Evolutionary conservation across 2,888 invertebrate species (phyloP).

Genomic region (Trisateles emortualis): DNA sequence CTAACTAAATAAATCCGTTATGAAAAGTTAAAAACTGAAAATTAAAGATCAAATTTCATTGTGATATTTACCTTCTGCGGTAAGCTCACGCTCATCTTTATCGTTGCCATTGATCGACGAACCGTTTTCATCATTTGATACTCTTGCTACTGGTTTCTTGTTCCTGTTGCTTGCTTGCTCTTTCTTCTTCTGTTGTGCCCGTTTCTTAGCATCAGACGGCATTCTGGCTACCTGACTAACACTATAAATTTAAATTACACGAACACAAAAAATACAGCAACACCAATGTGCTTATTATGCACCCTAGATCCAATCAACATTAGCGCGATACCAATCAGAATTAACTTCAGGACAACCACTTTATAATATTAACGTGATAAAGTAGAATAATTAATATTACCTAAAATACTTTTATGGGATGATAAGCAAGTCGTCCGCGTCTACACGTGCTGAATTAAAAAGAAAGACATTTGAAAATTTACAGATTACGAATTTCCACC

Average conservation of each 20-base stretch:
- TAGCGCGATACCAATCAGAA: conserved; percentile 7
- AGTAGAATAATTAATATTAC: conserved; percentile 49
- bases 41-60: conserved; percentile 33
- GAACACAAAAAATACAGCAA: conserved; percentile 34
- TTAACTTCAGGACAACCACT: conserved; percentile 20
- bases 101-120: conserved; percentile 73
- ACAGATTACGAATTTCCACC: conserved; percentile 27
- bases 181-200: conserved; percentile 98
- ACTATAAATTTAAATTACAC: conserved; percentile 51
- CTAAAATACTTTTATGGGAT: conserved; percentile 64
- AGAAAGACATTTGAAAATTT: conserved; percentile 65
- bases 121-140: conserved; percentile 86
- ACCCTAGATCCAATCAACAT: neutral
- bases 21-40: too few species aligned
- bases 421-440: conserved; percentile 76
- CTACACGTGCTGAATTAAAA: conserved; percentile 83
- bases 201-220: conserved; percentile 99
- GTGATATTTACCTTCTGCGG: conserved; percentile 89
- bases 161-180: conserved; percentile 94
- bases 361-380: conserved; percentile 20
- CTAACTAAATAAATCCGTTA: too few species aligned
- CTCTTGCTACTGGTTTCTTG: conserved; percentile 83
- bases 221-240: conserved; percentile 83
- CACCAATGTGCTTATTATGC: conserved; percentile 2
- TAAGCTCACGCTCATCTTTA: conserved; percentile 88